Percentiles rank a stretch among this genome's conserved stretches.
Evolutionary conservation across 2,888 invertebrate species (phyloP).

Genomic region (Pimpla rufipes): DNA sequence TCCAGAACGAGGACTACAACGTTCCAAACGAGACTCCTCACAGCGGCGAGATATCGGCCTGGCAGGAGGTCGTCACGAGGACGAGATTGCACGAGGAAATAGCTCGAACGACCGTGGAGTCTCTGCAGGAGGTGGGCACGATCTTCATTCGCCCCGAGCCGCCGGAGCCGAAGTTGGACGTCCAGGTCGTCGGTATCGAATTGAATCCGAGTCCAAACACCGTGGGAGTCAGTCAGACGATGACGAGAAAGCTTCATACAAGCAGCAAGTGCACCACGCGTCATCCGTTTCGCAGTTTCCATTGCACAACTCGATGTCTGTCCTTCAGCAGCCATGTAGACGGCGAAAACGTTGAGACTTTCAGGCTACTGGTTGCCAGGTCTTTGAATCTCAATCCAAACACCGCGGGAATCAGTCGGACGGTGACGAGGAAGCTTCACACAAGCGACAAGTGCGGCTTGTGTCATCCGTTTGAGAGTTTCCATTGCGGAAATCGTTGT

Average conservation of each 20-base stretch:
- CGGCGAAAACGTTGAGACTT: not conserved
- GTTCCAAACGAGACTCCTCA: slow-evolving; percentile 59
- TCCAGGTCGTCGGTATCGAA: slow-evolving; percentile 69
- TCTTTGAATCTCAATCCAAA: slow-evolving; percentile 19
- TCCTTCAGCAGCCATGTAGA: slow-evolving; percentile 12
- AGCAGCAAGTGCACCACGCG: not conserved
- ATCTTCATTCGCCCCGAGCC: slow-evolving; percentile 78
- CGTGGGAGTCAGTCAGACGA: slow-evolving; percentile 26
- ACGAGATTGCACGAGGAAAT: slow-evolving; percentile 66
- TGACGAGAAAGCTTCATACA: slow-evolving; percentile 66
- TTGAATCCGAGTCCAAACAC: slow-evolving; percentile 15
- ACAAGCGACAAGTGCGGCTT: slow-evolving; percentile 38
- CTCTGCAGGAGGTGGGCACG: not conserved
- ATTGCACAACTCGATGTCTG: not conserved
- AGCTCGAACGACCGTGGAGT: not conserved
- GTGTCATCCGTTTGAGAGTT: not conserved
- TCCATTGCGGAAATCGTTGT: not conserved
- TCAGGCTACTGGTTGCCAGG: not conserved
- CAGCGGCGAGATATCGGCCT: slow-evolving; percentile 74
- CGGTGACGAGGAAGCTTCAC: slow-evolving; percentile 58
- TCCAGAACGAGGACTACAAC: slow-evolving; percentile 70
- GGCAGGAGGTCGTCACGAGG: slow-evolving; percentile 72
- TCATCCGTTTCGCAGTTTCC: not conserved
- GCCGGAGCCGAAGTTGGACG: slow-evolving; percentile 74
- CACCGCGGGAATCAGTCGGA: slow-evolving; percentile 21